phyloP scores from a whole-genome alignment of 2,113 vertebrate species.

The Onychostruthus taczanowskii region DNA sequence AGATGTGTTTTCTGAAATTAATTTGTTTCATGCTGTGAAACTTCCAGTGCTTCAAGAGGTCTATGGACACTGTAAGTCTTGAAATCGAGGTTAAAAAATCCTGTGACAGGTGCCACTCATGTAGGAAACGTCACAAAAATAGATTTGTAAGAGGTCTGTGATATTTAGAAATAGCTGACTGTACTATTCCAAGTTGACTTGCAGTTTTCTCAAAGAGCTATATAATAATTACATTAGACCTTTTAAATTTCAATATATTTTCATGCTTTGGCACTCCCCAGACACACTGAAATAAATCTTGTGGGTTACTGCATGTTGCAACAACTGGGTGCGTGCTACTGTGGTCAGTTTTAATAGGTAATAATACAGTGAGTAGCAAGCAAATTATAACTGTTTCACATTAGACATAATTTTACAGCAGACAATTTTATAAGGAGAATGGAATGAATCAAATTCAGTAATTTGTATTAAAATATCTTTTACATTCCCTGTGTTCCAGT shows the following conservation, averaged over 20 bases:
- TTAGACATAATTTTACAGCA: slow-evolving; percentile 55
- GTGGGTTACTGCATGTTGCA: slow-evolving; percentile 18
- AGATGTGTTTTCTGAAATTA: background rate
- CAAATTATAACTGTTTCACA: slow-evolving; percentile 60
- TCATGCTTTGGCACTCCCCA: background rate
- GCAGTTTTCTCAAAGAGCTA: background rate
- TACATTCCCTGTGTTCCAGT: slow-evolving; percentile 53
- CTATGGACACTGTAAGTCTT: background rate
- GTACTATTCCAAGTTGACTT: background rate
- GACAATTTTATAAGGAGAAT: slow-evolving; percentile 64
- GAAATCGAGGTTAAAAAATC: background rate
- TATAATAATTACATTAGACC: background rate
- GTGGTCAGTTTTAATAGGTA: slow-evolving; percentile 51
- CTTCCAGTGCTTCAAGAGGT: background rate
- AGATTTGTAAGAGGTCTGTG: background rate
- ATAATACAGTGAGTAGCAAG: slow-evolving; percentile 48
- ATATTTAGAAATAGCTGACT: background rate
- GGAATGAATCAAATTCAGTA: slow-evolving; percentile 50
- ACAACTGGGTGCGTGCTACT: background rate
- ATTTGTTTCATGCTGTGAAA: background rate
- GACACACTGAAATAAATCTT: slow-evolving; percentile 26
- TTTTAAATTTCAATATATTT: background rate
- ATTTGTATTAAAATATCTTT: slow-evolving; percentile 67
- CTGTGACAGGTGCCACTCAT: background rate
- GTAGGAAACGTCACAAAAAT: background rate